Percentiles rank a stretch among this genome's conserved stretches.
Evolutionary conservation across 2,888 invertebrate genomes (phyloP).

Genomic region (Scaptomyza tumidula): DNA sequence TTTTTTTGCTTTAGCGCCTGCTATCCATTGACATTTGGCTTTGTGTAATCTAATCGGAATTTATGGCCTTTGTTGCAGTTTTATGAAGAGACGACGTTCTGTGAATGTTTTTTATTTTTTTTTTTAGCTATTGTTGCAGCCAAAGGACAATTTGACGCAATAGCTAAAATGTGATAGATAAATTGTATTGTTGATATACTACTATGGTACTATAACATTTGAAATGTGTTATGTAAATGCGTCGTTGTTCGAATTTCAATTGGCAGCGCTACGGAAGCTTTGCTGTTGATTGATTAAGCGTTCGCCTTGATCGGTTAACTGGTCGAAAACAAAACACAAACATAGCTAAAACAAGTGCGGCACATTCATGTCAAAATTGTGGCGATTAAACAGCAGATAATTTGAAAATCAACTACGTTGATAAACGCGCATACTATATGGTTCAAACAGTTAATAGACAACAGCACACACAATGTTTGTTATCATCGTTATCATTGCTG

Average conservation of each 20-base stretch:
- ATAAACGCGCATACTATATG: conserved; percentile 52
- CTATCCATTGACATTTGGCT: conserved; percentile 62
- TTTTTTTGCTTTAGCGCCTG: conserved; percentile 19
- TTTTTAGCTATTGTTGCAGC: conserved; percentile 14
- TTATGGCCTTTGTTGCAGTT: conserved; percentile 71
- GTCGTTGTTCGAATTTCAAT: conserved; percentile 42
- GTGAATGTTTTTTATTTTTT: conserved; percentile 4
- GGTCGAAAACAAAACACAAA: conserved; percentile 46
- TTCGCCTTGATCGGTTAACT: conserved; percentile 8
- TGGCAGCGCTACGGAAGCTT: conserved; percentile 41
- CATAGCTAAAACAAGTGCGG: conserved; percentile 68
- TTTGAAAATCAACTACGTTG: conserved; percentile 71
- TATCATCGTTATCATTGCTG: conserved; percentile 49
- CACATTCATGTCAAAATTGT: conserved; percentile 73
- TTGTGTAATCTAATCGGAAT: conserved; percentile 81
- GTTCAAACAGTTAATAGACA: conserved; percentile 61
- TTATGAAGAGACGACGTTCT: conserved; percentile 36
- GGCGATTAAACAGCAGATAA: conserved; percentile 76
- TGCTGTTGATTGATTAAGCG: conserved; percentile 39
- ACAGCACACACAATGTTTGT: conserved; percentile 48
- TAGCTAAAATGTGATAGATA: conserved; percentile 27
- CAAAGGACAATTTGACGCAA: conserved; percentile 32
- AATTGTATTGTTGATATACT: conserved; percentile 6
- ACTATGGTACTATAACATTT: conserved; percentile 3
- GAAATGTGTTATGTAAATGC: conserved; percentile 26